phyloP scores from a whole-genome alignment of 2,113 vertebrate genomes.

The Ovis canadensis region DNA sequence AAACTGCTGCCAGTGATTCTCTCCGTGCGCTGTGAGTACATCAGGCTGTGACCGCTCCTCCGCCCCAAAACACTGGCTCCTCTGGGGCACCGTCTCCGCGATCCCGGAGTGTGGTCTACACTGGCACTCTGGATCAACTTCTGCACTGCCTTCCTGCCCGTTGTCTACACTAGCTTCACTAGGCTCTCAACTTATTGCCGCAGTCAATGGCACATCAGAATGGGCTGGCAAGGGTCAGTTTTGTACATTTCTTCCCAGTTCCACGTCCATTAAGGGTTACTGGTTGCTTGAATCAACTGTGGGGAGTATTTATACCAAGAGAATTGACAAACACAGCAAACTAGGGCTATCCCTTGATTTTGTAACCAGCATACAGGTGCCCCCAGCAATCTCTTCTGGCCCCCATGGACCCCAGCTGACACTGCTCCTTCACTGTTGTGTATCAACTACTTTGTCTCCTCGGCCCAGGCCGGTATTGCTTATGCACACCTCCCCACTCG shows the following conservation, averaged over 20 bases:
- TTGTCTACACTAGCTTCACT: background rate
- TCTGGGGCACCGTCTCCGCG: background rate
- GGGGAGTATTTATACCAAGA: background rate
- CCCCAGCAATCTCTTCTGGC: background rate
- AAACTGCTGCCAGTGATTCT: slow-evolving; percentile 46
- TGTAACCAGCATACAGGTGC: background rate
- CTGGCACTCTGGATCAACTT: background rate
- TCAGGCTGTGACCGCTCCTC: background rate
- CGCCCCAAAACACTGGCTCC: fast-evolving
- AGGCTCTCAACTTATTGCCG: background rate
- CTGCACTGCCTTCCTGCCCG: background rate
- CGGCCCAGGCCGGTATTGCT: background rate
- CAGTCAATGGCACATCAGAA: background rate
- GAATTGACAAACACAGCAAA: background rate
- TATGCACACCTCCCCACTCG: background rate
- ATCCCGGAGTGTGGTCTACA: fast-evolving
- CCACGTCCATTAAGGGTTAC: background rate
- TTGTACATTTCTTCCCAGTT: background rate
- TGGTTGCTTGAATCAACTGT: background rate
- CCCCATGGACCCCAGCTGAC: background rate
- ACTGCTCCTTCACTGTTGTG: background rate
- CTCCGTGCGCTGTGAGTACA: slow-evolving; percentile 63
- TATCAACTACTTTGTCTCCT: background rate
- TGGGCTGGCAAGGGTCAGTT: background rate
- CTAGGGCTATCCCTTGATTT: no score